Conservation (phyloP, 1,140 invertebrate species). For the Bactericera cockerelli region DNA sequence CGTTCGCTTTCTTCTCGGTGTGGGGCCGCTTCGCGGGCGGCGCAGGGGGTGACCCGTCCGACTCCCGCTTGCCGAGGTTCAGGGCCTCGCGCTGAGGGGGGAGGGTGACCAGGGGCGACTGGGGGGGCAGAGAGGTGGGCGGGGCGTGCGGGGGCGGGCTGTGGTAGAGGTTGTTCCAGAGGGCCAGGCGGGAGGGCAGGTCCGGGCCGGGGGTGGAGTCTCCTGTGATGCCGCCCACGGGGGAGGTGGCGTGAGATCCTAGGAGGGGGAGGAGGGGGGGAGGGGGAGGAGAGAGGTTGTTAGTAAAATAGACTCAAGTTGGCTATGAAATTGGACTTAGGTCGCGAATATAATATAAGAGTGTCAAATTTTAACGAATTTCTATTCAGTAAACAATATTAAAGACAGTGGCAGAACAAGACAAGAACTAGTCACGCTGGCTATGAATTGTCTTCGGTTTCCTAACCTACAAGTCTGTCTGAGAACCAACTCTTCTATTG, state of each 20-base stretch:
- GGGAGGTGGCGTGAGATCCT: not conserved
- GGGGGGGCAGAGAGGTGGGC: not conserved
- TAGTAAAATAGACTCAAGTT: no score
- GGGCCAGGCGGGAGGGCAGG: not conserved
- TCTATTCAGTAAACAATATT: no score
- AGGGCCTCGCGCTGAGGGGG: not conserved
- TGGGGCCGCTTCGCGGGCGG: not conserved
- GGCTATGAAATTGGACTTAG: no score
- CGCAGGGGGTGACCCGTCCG: not conserved
- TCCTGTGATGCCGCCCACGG: not conserved
- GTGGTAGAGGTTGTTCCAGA: slow-evolving; percentile 6
- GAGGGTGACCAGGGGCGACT: not conserved
- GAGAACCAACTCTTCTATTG: no score
- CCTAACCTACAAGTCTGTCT: no score
- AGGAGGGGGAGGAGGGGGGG: not conserved
- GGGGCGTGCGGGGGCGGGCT: not conserved
- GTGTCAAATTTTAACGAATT: no score
- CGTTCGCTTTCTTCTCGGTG: not conserved
- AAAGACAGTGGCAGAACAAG: no score
- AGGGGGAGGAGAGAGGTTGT: not conserved
- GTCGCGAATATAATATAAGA: no score
- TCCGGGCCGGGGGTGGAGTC: not conserved
- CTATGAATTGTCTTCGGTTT: no score
- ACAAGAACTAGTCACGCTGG: no score
- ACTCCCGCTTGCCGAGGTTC: not conserved